Base-by-base conservation (phyloP, 2,888 invertebrate species). In the Dynastes tityus region DNA sequence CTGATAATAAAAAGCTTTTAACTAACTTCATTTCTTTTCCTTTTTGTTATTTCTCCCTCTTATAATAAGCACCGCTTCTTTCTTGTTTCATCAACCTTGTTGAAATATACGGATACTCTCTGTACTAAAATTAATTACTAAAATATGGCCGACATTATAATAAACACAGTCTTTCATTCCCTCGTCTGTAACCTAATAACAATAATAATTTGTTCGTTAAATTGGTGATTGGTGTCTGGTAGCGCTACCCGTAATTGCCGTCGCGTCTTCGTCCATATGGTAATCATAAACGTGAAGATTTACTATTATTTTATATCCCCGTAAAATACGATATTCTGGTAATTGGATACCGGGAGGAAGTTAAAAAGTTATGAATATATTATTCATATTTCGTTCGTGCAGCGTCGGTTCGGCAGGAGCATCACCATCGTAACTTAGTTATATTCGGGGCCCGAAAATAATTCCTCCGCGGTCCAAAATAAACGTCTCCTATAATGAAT, bases 261-360 rank as follows among this genome's bases (percentile, higher is more conserved):
- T 53, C 68, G 40, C 58, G 49, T 53, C 68, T 51, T 51, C 58
- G 40, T 58, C 27, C 77, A 77, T 49, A 77, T 77, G 81, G 79
- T 80, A 80, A 82, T 82, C 80, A 82, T 81, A 82, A 82, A 82
- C 73, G 73, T 76, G 80, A 82, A 83, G 82, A 83, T 83, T 84
- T 82, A 81, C 83, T 80, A 82, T 80, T 82, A 80, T 79, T 84
- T 83, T 84, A 84, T 82, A 77, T 79, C 79, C 74, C 81, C 75
- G 83, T 84, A 83, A 84, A 84, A 84, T 83, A 82, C 82, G 82
- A 84, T 84, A 82, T 83, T 83, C 80, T 80, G 80, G 78, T 83
- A 83, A 84, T 82, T 84, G 82, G 83, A 83, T 82, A 73, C 70
- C 71, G 70, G 40, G 77, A 77, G 70, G 77, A 77, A 68, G 77